Conservation (phyloP, 92 coral and sea anemone genomes). For the Isaurus tuberculatus region DNA sequence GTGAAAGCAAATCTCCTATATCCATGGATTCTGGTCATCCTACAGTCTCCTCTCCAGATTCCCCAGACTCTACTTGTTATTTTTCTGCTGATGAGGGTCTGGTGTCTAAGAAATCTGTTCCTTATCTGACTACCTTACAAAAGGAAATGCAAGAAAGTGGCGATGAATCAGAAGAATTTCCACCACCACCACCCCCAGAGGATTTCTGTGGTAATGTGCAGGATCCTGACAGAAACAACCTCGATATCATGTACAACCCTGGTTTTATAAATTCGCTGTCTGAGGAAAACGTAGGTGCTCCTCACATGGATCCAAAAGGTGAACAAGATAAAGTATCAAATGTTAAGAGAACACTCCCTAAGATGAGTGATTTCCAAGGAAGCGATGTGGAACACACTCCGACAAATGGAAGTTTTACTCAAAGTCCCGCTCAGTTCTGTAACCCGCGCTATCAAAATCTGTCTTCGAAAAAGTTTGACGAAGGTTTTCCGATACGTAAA, state of each 20-base stretch:
- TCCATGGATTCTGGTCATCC: constrained; percentile 24
- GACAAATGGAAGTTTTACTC: background rate
- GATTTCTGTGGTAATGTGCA: background rate
- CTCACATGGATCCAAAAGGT: background rate
- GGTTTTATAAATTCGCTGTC: background rate
- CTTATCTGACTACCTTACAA: background rate
- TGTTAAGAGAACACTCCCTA: background rate
- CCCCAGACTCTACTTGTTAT: constrained; percentile 34
- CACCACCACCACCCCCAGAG: constrained; percentile 8
- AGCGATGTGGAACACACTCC: background rate
- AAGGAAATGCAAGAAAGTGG: constrained; percentile 19
- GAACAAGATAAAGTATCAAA: background rate
- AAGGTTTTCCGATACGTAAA: background rate
- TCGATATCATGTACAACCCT: background rate
- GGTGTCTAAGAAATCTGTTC: background rate
- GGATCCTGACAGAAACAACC: background rate
- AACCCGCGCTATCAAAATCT: constrained; percentile 15
- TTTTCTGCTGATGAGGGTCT: constrained; percentile 29
- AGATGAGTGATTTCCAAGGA: background rate
- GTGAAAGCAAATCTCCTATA: background rate
- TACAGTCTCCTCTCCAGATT: constrained; percentile 29
- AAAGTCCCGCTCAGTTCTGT: constrained; percentile 15
- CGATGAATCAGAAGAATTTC: background rate
- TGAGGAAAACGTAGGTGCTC: constrained; percentile 18
- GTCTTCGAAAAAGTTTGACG: background rate